Conservation (phyloP, 2,888 invertebrate genomes). For the Incurvaria masculella region DNA sequence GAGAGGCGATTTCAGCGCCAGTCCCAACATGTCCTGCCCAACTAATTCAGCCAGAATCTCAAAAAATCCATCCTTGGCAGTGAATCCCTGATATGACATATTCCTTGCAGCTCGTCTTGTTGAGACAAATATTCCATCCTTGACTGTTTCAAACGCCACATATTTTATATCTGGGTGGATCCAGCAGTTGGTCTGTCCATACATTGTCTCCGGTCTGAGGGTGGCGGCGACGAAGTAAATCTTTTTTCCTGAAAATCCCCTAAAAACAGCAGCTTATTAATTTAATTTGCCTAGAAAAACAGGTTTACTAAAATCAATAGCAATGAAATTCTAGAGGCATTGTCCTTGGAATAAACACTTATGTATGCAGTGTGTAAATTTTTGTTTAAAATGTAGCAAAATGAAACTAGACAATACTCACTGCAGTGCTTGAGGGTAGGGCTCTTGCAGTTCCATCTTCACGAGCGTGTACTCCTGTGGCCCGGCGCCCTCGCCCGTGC, state of each 20-base stretch:
- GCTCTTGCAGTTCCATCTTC: constrained; percentile 82
- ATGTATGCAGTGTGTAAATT: too few relatives aligned
- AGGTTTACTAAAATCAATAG: neutral
- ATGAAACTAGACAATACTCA: constrained; percentile 29
- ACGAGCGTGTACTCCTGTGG: constrained; percentile 97
- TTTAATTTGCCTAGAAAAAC: neutral
- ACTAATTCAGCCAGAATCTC: constrained; percentile 65
- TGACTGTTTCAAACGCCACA: constrained; percentile 74
- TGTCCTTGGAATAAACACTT: too few relatives aligned
- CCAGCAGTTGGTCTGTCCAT: constrained; percentile 99
- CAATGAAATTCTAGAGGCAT: neutral
- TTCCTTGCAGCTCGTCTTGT: constrained; percentile 89
- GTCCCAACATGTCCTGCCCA: constrained; percentile 80
- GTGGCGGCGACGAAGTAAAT: constrained; percentile 95
- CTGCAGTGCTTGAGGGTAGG: constrained; percentile 69
- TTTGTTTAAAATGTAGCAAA: too few relatives aligned
- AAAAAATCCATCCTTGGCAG: constrained; percentile 73
- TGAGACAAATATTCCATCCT: constrained; percentile 79
- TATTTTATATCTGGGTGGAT: constrained; percentile 93
- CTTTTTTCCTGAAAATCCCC: constrained; percentile 48
- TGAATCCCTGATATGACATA: constrained; percentile 94
- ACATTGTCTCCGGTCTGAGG: constrained; percentile 99
- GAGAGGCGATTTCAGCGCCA: constrained; percentile 79
- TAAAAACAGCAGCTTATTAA: too few relatives aligned
- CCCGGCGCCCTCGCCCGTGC: constrained; percentile 94